phyloP scores from a whole-genome alignment of 2,888 invertebrate species.

The Tetheella fluctuosa region DNA sequence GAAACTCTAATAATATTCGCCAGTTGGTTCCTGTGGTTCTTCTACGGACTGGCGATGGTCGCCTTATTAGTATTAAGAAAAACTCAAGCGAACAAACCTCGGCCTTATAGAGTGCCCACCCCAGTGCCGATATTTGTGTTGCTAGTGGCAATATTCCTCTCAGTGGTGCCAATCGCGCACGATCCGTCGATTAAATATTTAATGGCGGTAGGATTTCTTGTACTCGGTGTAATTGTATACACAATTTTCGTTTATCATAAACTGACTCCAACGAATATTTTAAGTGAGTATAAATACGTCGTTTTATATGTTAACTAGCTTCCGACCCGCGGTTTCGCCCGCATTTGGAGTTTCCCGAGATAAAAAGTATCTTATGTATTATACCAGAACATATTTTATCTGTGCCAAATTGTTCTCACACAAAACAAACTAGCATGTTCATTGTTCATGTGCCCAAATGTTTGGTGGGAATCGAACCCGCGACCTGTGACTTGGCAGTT shows the following conservation, averaged over 20 bases:
- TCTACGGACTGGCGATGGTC: slow-evolving; percentile 93
- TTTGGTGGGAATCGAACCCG: too few relatives aligned
- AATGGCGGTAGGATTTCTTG: slow-evolving; percentile 88
- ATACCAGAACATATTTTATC: too few relatives aligned
- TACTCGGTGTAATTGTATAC: slow-evolving; percentile 88
- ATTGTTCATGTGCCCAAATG: too few relatives aligned
- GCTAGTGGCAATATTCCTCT: slow-evolving; percentile 88
- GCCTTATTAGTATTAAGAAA: slow-evolving; percentile 89
- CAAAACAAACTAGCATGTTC: too few relatives aligned
- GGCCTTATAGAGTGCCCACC: slow-evolving; percentile 91
- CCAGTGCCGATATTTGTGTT: slow-evolving; percentile 89
- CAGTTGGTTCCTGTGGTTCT: slow-evolving; percentile 94
- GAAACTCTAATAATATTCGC: slow-evolving; percentile 92
- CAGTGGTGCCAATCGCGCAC: slow-evolving; percentile 89
- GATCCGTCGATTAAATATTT: slow-evolving; percentile 91
- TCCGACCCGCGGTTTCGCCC: too few relatives aligned
- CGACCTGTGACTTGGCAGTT: too few relatives aligned
- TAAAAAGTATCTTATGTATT: too few relatives aligned
- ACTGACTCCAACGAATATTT: slow-evolving; percentile 84
- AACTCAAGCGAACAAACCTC: slow-evolving; percentile 86
- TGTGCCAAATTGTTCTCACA: too few relatives aligned
- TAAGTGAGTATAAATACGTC: slow-evolving; percentile 79
- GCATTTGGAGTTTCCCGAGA: too few relatives aligned
- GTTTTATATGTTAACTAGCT: too few relatives aligned
- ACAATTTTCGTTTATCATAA: slow-evolving; percentile 90